A percentile compares a stretch with the other conserved stretches of the same genome.
Conservation (phyloP, 2,888 invertebrate species). For the Electrophaes corylata region DNA sequence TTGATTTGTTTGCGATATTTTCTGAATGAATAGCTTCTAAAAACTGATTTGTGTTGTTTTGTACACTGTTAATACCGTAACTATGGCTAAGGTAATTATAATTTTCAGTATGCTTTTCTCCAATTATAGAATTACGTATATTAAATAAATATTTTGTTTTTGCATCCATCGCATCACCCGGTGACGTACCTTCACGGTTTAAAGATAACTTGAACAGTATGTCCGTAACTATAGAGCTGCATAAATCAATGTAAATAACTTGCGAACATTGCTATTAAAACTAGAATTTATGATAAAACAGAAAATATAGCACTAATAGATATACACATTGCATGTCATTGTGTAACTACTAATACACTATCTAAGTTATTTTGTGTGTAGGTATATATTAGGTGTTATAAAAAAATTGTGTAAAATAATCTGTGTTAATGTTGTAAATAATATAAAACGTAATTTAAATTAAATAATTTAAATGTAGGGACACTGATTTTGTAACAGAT, state of each 20-base stretch:
- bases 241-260: background rate
- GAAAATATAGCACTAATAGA: no score
- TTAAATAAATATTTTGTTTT: constrained; percentile 36
- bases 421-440: no score
- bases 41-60: constrained; percentile 42
- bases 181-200: constrained; percentile 56
- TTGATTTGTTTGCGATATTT: constrained; percentile 58
- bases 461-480: no score
- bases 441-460: no score
- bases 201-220: constrained; percentile 37
- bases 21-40: constrained; percentile 61
- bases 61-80: constrained; percentile 44
- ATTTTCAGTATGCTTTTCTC: background rate
- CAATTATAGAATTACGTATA: constrained; percentile 18
- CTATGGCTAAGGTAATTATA: constrained; percentile 75
- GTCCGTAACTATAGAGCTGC: constrained; percentile 2
- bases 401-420: no score
- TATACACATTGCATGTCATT: no score
- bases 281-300: background rate
- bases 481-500: no score
- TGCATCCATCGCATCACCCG: constrained; percentile 59
- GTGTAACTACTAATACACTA: no score
- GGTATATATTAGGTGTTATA: no score
- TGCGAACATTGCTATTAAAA: background rate
- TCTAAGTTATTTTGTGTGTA: no score